phyloP scores from a whole-genome alignment of 2,888 invertebrate species.

The Diarsia rubi region DNA sequence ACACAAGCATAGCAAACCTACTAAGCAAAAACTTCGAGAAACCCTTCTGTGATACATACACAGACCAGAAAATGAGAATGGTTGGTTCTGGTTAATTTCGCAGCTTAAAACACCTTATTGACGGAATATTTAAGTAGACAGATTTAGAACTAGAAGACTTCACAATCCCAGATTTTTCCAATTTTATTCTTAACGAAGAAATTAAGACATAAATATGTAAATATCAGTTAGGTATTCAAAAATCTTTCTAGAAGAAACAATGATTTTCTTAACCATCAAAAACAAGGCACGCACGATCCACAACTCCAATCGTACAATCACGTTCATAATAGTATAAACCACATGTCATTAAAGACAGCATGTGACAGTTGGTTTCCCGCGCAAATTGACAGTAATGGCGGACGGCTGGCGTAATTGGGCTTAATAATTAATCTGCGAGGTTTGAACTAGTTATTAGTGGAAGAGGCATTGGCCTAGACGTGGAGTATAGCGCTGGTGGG shows the following conservation, averaged over 20 bases:
- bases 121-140: no score
- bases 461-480: constrained; percentile 44
- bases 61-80: no score
- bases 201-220: background rate
- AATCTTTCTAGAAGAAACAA: background rate
- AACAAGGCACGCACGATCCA: constrained; percentile 9
- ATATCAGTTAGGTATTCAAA: background rate
- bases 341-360: constrained; percentile 42
- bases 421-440: constrained; percentile 46
- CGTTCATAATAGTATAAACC: constrained; percentile 23
- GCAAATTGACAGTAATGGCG: constrained; percentile 67
- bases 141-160: no score
- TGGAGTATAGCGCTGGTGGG: background rate
- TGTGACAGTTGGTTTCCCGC: constrained; percentile 69
- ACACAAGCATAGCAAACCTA: no score
- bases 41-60: no score
- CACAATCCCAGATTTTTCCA: background rate
- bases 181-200: background rate
- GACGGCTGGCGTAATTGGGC: constrained; percentile 46
- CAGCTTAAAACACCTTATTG: no score
- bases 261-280: constrained; percentile 19
- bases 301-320: constrained; percentile 4
- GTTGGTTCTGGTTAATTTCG: no score
- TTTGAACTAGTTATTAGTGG: constrained; percentile 44
- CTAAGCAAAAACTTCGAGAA: no score